Percentiles rank a stretch among this genome's conserved stretches.
These are phyloP conservation scores for Anabas testudineus DNA, from an alignment of 2,797 vertebrate species.

Conservation along the genomic window DNA sequence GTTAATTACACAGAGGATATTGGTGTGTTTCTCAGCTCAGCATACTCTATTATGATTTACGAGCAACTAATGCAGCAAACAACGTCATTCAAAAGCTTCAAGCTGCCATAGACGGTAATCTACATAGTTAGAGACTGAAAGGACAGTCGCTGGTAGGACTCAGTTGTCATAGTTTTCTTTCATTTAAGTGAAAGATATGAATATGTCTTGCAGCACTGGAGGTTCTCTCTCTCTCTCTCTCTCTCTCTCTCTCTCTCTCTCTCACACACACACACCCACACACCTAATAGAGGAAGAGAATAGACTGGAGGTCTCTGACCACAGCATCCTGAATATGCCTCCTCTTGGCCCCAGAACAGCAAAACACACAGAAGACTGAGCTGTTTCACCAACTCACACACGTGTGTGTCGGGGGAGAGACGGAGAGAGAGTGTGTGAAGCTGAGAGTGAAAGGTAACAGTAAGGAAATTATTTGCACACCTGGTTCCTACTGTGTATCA, in stretches of 20 bases:
- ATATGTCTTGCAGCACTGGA: background rate
- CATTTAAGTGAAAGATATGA: background rate
- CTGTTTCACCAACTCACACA: conserved; percentile 6
- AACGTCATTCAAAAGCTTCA: background rate
- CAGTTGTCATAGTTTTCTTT: too few relatives aligned
- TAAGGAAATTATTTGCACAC: conserved; percentile 39
- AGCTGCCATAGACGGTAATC: background rate
- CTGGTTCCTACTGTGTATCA: conserved; percentile 52
- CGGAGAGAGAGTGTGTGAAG: conserved; percentile 8
- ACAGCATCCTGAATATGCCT: conserved; percentile 82
- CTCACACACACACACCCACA: background rate
- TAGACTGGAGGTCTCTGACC: conserved; percentile 76
- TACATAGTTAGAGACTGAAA: background rate
- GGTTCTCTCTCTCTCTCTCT: too few relatives aligned
- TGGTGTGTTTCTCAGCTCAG: too few relatives aligned
- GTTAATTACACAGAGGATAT: too few relatives aligned
- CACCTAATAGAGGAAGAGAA: conserved; percentile 80
- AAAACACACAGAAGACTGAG: conserved; percentile 18
- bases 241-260: background rate
- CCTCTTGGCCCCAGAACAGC: conserved; percentile 52
- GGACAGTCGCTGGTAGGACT: too few relatives aligned
- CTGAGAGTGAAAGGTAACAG: conserved; percentile 15
- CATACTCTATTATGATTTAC: background rate
- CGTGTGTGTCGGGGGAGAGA: conserved; percentile 8
- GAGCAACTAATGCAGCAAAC: background rate